phyloP scores from a whole-genome alignment of 2,888 invertebrate genomes.

The Nudaria mundana region DNA sequence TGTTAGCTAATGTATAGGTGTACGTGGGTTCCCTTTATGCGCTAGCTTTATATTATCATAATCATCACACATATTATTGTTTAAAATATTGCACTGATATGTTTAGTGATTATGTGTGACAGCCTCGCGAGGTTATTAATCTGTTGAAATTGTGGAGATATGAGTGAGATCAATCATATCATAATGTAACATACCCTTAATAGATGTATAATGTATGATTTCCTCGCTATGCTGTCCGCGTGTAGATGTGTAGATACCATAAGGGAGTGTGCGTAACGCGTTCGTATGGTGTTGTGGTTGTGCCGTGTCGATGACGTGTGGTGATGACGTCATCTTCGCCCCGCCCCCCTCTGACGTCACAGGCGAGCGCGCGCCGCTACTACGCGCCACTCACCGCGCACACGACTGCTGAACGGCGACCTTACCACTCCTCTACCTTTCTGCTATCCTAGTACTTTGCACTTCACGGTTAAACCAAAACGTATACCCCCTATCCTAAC shows the following conservation, averaged over 20 bases:
- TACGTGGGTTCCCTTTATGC: conserved; percentile 31
- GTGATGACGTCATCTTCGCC: conserved; percentile 24
- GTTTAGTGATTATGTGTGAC: conserved; percentile 6
- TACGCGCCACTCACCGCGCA: conserved; percentile 54
- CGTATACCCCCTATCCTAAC: too few species aligned
- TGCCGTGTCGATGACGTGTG: conserved; percentile 45
- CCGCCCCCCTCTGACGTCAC: conserved; percentile 29
- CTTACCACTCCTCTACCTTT: conserved; percentile 12
- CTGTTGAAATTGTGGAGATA: not conserved
- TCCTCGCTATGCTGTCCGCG: conserved; percentile 5
- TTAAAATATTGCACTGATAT: conserved; percentile 14
- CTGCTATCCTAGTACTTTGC: conserved; percentile 6
- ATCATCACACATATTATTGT: conserved; percentile 10
- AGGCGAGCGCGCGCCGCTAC: conserved; percentile 74
- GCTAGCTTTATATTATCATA: conserved; percentile 13
- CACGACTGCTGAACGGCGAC: conserved; percentile 52
- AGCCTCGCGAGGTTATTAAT: conserved; percentile 6
- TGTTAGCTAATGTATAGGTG: conserved; percentile 39
- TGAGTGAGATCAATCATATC: not conserved
- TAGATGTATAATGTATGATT: not conserved
- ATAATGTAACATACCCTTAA: not conserved
- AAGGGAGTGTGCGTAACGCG: conserved; percentile 34
- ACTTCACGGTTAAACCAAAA: conserved; percentile 21
- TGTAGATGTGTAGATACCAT: conserved; percentile 5
- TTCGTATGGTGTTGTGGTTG: conserved; percentile 38